Conservation (phyloP, 2,888 invertebrate genomes). For the Marasmarcha lunaedactyla region DNA sequence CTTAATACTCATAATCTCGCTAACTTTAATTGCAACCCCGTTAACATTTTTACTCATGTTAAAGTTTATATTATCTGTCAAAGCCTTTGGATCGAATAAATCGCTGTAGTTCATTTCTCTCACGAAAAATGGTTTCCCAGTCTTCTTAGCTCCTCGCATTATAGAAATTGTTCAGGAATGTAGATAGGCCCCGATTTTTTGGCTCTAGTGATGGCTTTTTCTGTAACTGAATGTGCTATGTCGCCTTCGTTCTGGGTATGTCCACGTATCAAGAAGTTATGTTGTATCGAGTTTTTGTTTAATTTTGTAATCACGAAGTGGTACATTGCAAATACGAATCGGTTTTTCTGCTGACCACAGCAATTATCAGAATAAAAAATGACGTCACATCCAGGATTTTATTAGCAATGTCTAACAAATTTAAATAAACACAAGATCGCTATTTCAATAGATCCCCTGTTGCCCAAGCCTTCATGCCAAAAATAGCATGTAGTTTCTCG, state of each 20-base stretch:
- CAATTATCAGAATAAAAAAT: conserved; percentile 12
- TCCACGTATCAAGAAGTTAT: conserved; percentile 16
- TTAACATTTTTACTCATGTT: conserved; percentile 4
- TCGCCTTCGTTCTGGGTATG: conserved; percentile 16
- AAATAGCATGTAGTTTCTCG: conserved; percentile 5
- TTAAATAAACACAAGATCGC: conserved; percentile 7
- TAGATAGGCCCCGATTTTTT: conserved; percentile 18
- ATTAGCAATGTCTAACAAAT: conserved; percentile 3
- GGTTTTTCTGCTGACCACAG: conserved; percentile 12
- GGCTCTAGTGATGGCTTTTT: conserved; percentile 14
- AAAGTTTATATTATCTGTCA: conserved; percentile 9
- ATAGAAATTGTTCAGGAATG: conserved; percentile 15
- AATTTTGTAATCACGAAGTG: conserved; percentile 10
- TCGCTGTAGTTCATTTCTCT: conserved; percentile 13
- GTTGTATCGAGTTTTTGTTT: conserved; percentile 13
- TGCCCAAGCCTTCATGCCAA: conserved; percentile 7
- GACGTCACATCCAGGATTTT: conserved; percentile 10
- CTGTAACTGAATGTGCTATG: conserved; percentile 16
- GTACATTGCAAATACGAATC: conserved; percentile 11
- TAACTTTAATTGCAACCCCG: background rate
- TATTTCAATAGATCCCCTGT: conserved; percentile 8
- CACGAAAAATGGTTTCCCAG: conserved; percentile 13
- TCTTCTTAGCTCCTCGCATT: conserved; percentile 14
- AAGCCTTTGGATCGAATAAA: conserved; percentile 13
- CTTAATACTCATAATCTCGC: conserved; percentile 13